phyloP scores from a whole-genome alignment of 2,113 vertebrate genomes.

The Spheniscus mendiculus region DNA sequence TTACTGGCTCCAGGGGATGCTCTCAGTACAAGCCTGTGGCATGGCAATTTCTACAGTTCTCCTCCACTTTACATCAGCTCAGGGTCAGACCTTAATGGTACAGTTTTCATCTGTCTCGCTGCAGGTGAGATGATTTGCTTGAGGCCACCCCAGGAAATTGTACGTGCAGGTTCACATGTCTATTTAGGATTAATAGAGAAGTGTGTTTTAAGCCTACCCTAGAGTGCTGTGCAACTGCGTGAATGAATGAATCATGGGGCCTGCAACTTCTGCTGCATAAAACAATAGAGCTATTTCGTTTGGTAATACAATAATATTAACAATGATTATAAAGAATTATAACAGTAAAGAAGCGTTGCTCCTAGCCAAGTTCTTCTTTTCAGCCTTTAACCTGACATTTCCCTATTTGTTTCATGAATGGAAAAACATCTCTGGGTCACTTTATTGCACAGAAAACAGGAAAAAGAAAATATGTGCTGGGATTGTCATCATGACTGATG shows the following conservation, averaged over 20 bases:
- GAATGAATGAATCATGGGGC: not conserved
- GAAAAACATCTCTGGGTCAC: slow-evolving; percentile 1
- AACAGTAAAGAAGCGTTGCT: not conserved
- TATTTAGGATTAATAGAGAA: not conserved
- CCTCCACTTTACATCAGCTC: not conserved
- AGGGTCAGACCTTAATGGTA: not conserved
- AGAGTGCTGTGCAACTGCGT: not conserved
- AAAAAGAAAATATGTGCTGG: not conserved
- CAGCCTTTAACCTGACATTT: not conserved
- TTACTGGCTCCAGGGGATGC: not conserved
- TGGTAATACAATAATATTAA: not conserved
- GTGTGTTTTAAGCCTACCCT: not conserved
- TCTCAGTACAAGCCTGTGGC: not conserved
- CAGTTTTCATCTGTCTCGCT: not conserved
- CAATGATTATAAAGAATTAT: not conserved
- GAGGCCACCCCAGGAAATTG: not conserved
- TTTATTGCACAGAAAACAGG: slow-evolving; percentile 6
- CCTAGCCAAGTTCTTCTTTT: not conserved
- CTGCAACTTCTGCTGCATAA: not conserved
- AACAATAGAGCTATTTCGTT: not conserved
- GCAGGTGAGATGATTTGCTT: not conserved
- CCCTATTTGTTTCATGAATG: not conserved
- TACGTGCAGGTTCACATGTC: not conserved
- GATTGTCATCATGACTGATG: slow-evolving; percentile 45
- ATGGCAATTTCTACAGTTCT: not conserved